Evolutionary conservation across 1,140 invertebrate genomes (phyloP).

Genomic region (Ceratosolen fusciceps): DNA sequence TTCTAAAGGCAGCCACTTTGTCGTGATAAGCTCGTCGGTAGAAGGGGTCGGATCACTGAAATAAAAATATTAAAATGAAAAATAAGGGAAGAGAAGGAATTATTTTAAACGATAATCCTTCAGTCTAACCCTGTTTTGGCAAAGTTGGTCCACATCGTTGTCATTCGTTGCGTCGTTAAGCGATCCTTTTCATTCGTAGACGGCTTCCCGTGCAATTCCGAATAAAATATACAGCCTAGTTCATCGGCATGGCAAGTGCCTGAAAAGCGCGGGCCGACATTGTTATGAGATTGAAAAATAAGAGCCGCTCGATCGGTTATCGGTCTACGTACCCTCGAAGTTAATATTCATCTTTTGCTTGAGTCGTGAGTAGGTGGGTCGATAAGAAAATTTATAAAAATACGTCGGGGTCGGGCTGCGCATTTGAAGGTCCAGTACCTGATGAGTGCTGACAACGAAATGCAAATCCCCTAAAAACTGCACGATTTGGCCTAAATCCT

Average conservation of each 20-base stretch:
- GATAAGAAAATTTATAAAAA: constrained; percentile 69
- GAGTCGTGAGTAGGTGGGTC: constrained; percentile 35
- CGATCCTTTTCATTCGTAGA: constrained; percentile 52
- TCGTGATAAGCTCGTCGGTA: constrained; percentile 55
- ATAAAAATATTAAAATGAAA: background rate
- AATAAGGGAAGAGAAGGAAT: background rate
- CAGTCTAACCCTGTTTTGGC: constrained; percentile 62
- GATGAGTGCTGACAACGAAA: constrained; percentile 63
- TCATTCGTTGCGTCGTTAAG: constrained; percentile 56
- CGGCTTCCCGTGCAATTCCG: constrained; percentile 14
- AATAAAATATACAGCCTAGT: constrained; percentile 52
- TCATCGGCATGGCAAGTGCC: constrained; percentile 60
- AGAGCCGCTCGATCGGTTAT: background rate
- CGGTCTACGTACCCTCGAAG: constrained; percentile 47
- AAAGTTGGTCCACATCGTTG: constrained; percentile 68
- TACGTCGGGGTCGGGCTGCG: constrained; percentile 62
- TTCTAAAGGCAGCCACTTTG: constrained; percentile 63
- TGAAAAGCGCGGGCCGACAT: constrained; percentile 40
- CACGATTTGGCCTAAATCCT: constrained; percentile 56
- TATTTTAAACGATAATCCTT: background rate
- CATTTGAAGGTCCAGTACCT: constrained; percentile 62
- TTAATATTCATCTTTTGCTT: constrained; percentile 32
- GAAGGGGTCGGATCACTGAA: constrained; percentile 67
- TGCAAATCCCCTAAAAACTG: constrained; percentile 66
- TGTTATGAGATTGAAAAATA: no score